phyloP scores from a whole-genome alignment of 1,140 invertebrate species.

The Anastrepha ludens region DNA sequence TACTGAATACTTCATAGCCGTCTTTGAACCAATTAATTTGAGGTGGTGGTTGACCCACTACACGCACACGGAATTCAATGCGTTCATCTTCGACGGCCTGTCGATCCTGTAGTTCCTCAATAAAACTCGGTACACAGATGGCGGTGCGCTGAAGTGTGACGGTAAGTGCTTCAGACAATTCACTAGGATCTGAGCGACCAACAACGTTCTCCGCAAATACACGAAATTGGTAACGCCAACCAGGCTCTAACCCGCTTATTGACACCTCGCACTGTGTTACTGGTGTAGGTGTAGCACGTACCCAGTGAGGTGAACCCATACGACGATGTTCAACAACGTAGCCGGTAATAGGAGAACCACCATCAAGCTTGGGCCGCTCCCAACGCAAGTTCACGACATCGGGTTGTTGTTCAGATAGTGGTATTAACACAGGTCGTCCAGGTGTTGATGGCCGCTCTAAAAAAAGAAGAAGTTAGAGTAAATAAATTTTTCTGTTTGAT shows the following conservation, averaged over 20 bases:
- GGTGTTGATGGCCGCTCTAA: constrained; percentile 85
- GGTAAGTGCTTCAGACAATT: constrained; percentile 85
- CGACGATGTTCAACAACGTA: constrained; percentile 88
- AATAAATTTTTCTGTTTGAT: no score
- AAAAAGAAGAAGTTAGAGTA: constrained; percentile 61
- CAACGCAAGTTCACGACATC: constrained; percentile 92
- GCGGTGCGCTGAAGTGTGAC: constrained; percentile 82
- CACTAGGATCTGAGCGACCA: constrained; percentile 86
- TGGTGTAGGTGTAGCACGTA: constrained; percentile 82
- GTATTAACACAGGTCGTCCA: constrained; percentile 84
- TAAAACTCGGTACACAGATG: constrained; percentile 81
- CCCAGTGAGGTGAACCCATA: constrained; percentile 85
- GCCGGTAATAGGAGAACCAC: constrained; percentile 91
- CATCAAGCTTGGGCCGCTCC: constrained; percentile 87
- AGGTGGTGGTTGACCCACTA: constrained; percentile 88
- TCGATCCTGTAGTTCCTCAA: constrained; percentile 80
- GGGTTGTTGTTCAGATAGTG: constrained; percentile 82
- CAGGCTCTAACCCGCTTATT: constrained; percentile 86
- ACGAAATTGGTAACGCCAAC: constrained; percentile 92
- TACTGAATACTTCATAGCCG: constrained; percentile 89
- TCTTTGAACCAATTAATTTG: constrained; percentile 96
- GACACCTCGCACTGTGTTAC: constrained; percentile 83
- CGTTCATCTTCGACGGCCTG: constrained; percentile 86
- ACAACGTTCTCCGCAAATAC: constrained; percentile 90
- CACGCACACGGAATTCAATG: constrained; percentile 87